Evolutionary conservation across 2,113 vertebrate genomes (phyloP).

Genomic region (Procavia capensis): DNA sequence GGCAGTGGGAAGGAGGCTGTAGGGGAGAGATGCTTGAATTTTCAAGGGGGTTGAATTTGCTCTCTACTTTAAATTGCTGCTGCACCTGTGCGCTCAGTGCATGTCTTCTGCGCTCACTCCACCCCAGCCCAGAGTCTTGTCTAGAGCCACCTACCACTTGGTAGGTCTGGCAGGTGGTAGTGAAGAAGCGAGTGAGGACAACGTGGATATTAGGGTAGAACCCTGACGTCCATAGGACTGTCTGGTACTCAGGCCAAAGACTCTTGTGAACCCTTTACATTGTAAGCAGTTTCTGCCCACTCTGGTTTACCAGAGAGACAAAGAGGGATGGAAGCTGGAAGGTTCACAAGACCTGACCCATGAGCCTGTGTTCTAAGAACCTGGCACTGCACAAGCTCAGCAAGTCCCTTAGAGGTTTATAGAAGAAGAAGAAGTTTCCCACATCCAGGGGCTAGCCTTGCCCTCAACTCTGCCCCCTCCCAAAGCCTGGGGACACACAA

Average conservation of each 20-base stretch:
- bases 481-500: too few species aligned
- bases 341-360: background rate
- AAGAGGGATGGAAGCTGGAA: background rate
- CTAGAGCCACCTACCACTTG: background rate
- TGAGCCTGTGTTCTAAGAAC: background rate
- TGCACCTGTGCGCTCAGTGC: background rate
- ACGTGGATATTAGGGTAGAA: rapidly evolving
- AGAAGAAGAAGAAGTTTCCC: background rate
- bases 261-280: background rate
- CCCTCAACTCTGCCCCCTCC: too few species aligned
- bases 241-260: background rate
- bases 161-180: too few species aligned
- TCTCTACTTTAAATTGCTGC: background rate
- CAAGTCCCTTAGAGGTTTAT: background rate
- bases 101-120: too few species aligned
- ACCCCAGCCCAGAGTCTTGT: background rate
- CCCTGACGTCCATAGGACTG: background rate
- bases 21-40: background rate
- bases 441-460: too few species aligned
- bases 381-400: background rate
- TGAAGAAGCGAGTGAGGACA: background rate
- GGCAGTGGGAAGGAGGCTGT: too few species aligned
- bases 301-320: background rate
- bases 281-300: background rate
- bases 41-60: background rate